These are phyloP conservation scores for Vipera latastei DNA, from an alignment of 2,797 vertebrate species.

Conservation along the genomic window DNA sequence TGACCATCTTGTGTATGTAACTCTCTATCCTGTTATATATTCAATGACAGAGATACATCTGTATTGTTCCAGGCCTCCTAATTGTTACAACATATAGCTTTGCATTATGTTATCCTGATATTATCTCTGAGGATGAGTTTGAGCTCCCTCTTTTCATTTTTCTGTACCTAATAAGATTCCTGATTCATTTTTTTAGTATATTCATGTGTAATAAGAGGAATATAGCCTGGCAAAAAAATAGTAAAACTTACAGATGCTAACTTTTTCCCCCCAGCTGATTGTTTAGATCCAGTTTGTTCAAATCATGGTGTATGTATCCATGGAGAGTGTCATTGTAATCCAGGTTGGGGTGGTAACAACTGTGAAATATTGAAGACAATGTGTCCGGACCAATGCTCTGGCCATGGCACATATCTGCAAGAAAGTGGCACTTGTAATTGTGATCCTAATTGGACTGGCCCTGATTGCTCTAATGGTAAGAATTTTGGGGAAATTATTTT, in stretches of 20 bases:
- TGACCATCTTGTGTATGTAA: neutral
- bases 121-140: neutral
- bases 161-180: neutral
- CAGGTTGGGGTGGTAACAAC: slow-evolving; percentile 89
- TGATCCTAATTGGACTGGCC: slow-evolving; percentile 90
- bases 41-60: neutral
- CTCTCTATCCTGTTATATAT: neutral
- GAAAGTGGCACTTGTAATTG: slow-evolving; percentile 89
- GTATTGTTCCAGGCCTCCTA: neutral
- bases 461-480: slow-evolving; percentile 93
- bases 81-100: neutral
- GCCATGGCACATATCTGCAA: slow-evolving; percentile 89
- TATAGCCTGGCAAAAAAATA: neutral
- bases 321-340: slow-evolving; percentile 92
- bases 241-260: neutral
- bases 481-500: neutral
- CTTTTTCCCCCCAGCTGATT: slow-evolving; percentile 78
- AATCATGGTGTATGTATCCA: slow-evolving; percentile 91
- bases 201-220: neutral
- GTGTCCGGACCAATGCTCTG: slow-evolving; percentile 95
- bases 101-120: neutral
- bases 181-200: neutral
- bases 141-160: slow-evolving; percentile 3
- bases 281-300: slow-evolving; percentile 89
- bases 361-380: slow-evolving; percentile 92